Conservation (phyloP, 1,140 invertebrate species). For the Pseudomyrmex pallidus region DNA sequence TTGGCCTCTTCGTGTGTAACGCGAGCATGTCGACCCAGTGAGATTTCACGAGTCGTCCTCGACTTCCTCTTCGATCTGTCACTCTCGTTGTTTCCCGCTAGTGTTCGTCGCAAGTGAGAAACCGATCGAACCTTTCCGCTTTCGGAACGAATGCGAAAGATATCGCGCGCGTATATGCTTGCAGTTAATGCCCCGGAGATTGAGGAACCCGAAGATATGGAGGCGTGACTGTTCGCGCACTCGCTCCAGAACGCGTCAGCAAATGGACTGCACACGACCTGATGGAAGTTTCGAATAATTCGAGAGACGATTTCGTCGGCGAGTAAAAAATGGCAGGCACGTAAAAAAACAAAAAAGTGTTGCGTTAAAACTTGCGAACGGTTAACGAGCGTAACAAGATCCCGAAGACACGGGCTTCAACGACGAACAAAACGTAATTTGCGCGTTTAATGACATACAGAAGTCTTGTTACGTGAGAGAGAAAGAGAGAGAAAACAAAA, state of each 20-base stretch:
- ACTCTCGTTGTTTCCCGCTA: background rate
- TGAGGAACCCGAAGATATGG: constrained; percentile 9
- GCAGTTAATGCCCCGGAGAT: constrained; percentile 28
- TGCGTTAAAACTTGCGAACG: background rate
- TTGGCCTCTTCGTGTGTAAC: constrained; percentile 1
- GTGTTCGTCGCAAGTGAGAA: constrained; percentile 22
- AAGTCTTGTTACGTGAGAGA: background rate
- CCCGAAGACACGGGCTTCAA: background rate
- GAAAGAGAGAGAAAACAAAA: background rate
- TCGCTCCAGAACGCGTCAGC: background rate
- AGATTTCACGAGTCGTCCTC: background rate
- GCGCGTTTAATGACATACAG: constrained; percentile 4
- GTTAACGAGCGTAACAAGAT: constrained; percentile 16
- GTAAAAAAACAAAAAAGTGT: background rate
- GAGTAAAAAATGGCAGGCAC: background rate
- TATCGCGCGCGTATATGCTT: background rate
- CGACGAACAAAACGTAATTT: constrained; percentile 4
- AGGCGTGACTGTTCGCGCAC: constrained; percentile 6
- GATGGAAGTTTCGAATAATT: background rate
- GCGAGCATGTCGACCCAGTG: background rate
- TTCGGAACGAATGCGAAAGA: constrained; percentile 25
- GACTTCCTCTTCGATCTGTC: constrained; percentile 37
- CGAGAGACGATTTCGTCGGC: background rate
- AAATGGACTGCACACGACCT: background rate
- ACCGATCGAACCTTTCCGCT: constrained; percentile 12